These are phyloP conservation scores for Villa cingulata DNA, from an alignment of 2,888 invertebrate genomes.

Conservation along the genomic window DNA sequence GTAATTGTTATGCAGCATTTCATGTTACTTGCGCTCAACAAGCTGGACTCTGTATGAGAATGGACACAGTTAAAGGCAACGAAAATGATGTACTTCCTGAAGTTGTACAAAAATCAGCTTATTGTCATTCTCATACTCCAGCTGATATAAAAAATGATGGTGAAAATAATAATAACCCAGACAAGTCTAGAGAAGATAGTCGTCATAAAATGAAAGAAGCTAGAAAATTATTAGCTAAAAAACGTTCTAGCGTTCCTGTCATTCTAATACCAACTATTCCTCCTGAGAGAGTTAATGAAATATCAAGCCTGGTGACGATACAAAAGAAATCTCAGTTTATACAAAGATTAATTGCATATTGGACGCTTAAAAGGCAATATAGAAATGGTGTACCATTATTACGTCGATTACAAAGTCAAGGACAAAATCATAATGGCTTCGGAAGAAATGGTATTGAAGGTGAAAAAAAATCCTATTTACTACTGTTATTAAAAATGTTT, in stretches of 20 bases:
- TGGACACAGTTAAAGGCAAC: conserved; percentile 68
- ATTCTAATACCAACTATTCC: conserved; percentile 90
- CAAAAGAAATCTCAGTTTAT: conserved; percentile 75
- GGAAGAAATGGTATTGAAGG: conserved; percentile 46
- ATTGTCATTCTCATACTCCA: conserved; percentile 81
- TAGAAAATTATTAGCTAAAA: conserved; percentile 73
- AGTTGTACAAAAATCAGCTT: conserved; percentile 88
- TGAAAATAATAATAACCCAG: conserved; percentile 35
- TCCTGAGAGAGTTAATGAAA: conserved; percentile 74
- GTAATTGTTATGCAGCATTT: conserved; percentile 93
- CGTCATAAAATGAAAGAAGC: conserved; percentile 78
- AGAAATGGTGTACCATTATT: conserved; percentile 92
- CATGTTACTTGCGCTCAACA: conserved; percentile 99
- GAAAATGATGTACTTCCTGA: conserved; percentile 57
- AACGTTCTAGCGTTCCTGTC: conserved; percentile 77
- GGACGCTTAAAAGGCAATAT: conserved; percentile 91
- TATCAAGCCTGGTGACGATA: conserved; percentile 59
- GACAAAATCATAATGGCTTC: conserved; percentile 38
- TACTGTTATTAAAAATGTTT: too few relatives aligned
- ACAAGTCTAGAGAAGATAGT: conserved; percentile 46
- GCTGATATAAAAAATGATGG: conserved; percentile 37
- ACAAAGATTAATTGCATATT: conserved; percentile 82
- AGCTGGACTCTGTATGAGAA: conserved; percentile 86
- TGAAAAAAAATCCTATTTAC: conserved; percentile 7
- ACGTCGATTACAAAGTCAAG: conserved; percentile 59